Evolutionary conservation across 2,113 vertebrate species (phyloP), one percentile per base, ranked within the genome.

Genomic region (Fregata magnificens): DNA sequence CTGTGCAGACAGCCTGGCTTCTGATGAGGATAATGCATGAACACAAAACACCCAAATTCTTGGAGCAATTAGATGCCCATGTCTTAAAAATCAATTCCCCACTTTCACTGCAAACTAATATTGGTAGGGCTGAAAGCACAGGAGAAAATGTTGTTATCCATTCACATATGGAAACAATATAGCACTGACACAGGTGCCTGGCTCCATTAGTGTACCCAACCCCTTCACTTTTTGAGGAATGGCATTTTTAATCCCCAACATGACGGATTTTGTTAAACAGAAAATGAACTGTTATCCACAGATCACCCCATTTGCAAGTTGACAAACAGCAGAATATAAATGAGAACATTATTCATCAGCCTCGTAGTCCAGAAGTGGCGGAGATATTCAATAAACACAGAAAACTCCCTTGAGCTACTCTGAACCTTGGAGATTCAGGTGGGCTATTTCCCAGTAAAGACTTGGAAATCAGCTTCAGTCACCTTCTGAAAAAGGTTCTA

Each of bases 311-410:
- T 82, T 20, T 32, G 58, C 70, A 89, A 50, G 73, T 0, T 88
- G 90, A 90, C 91, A 91, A 95, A 89, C 3, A 69, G 82, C 87
- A 95, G 78, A 89, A 81, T n/a, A 71, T 28, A 87, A 89, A 53
- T 85, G 84, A 91, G 95, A 95, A 82, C 61, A 86, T 90, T 29
- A 82, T 90, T 95, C 71, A 36, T 76, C 52, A 70, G 55, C 86
- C 81, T 55, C 24, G 10, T 3, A 3, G 22, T 47, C 73, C 89
- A 82, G 42, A 36, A 92, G 42, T 34, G 77, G 86, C 2, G 3
- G 67, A 66, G 67, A 61, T 22, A 76, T 31, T 78, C 86, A 52
- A 67, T 24, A 67, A 93, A 82, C 59, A 78, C 18, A 25, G 38
- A 47, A 44, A 87, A 50, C 18, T 73, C 91, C 84, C 44, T 29